Evolutionary conservation across 2,888 invertebrate species (phyloP).

Genomic region (Heliconius aoede): DNA sequence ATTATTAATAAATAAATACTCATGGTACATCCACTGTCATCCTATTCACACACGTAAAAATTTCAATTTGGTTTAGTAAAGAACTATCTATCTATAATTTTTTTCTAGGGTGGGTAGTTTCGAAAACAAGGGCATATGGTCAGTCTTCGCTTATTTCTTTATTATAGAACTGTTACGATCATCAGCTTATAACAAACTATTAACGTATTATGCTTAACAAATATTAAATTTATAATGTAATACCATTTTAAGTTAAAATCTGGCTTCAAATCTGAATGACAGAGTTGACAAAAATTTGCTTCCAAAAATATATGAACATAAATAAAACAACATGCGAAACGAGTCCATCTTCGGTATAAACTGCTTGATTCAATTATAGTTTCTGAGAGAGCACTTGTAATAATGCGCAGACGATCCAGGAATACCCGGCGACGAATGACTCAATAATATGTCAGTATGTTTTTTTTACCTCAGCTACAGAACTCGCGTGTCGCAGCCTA

Average conservation of each 20-base stretch:
- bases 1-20: neutral
- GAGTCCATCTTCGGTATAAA: conserved; percentile 2
- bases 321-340: neutral
- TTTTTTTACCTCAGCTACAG: conserved; percentile 6
- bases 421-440: conserved; percentile 68
- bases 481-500: neutral
- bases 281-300: neutral
- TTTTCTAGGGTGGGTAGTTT: neutral
- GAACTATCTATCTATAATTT: neutral
- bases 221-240: neutral
- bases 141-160: neutral
- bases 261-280: neutral
- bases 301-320: neutral
- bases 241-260: neutral
- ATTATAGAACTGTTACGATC: neutral
- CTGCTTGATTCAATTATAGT: conserved; percentile 19
- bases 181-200: neutral
- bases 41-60: neutral
- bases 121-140: neutral
- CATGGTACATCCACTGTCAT: neutral
- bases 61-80: no score
- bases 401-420: conserved; percentile 75
- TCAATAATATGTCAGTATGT: conserved; percentile 56
- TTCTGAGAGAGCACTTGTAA: conserved; percentile 56
- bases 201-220: neutral